These are phyloP conservation scores for Lemur catta DNA, from an alignment of 2,797 vertebrate species.

Conservation along the genomic window DNA sequence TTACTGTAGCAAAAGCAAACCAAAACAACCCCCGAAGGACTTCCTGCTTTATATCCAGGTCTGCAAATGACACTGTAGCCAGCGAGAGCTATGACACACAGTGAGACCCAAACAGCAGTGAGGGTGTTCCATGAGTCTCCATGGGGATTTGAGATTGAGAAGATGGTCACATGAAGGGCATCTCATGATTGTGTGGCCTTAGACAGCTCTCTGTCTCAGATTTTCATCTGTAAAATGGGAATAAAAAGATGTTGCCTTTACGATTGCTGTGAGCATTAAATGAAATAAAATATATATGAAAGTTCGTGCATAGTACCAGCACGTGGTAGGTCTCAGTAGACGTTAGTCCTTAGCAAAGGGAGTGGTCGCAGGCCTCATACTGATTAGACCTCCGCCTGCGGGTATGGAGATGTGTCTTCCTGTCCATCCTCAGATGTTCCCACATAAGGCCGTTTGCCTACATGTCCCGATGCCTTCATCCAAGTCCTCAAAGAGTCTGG, in stretches of 20 bases:
- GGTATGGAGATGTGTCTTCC: neutral
- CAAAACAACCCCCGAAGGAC: neutral
- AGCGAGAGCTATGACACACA: neutral
- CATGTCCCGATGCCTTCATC: neutral
- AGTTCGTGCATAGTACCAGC: neutral
- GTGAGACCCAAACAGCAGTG: neutral
- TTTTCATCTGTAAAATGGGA: neutral
- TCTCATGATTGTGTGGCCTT: neutral
- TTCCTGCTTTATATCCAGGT: neutral
- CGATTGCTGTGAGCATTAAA: neutral
- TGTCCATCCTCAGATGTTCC: neutral
- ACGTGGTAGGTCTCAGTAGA: too few species aligned
- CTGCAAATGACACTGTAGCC: neutral
- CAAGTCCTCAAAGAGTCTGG: neutral
- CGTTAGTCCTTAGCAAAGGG: neutral
- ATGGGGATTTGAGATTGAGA: neutral
- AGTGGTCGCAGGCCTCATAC: too few species aligned
- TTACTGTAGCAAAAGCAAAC: neutral
- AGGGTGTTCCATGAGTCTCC: too few species aligned
- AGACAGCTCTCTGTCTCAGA: neutral
- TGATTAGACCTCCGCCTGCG: neutral
- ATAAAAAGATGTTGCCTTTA: neutral
- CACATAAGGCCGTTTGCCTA: neutral
- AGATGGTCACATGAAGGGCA: neutral
- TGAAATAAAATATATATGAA: neutral